phyloP scores from a whole-genome alignment of 1,140 invertebrate genomes.

The Lethrus apterus region DNA sequence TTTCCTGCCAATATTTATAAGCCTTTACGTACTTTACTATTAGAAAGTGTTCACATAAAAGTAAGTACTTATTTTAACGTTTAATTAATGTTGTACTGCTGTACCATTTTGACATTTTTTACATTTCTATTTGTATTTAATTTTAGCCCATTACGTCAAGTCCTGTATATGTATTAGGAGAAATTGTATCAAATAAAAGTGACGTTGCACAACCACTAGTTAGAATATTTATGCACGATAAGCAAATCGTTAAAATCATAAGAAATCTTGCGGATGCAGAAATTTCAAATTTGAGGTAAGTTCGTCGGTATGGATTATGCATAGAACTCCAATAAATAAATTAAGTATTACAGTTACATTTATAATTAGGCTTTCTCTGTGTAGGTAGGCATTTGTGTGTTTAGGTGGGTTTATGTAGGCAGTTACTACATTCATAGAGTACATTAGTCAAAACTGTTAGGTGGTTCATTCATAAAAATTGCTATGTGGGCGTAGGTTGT shows the following conservation, averaged over 20 bases:
- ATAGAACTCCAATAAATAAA: neutral
- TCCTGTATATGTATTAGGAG: constrained; percentile 78
- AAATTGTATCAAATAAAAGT: constrained; percentile 76
- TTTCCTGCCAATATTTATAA: constrained; percentile 75
- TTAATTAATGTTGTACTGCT: neutral
- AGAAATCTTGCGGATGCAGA: constrained; percentile 73
- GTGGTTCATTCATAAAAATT: no score
- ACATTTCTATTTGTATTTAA: neutral
- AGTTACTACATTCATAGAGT: no score
- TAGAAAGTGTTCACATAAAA: constrained; percentile 63
- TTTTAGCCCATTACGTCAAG: constrained; percentile 75
- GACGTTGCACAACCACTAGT: constrained; percentile 83
- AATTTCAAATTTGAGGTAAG: constrained; percentile 81
- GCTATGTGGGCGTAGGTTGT: no score
- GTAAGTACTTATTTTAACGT: constrained; percentile 37
- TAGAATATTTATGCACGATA: constrained; percentile 74
- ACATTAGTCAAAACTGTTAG: no score
- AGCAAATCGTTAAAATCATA: constrained; percentile 75
- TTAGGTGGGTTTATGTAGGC: no score
- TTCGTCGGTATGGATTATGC: constrained; percentile 24
- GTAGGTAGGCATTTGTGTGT: neutral
- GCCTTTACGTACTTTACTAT: constrained; percentile 63
- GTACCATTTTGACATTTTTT: neutral
- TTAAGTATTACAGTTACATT: no score
- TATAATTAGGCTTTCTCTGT: neutral